Evolutionary conservation across 2,888 invertebrate genomes (phyloP), one percentile per base, ranked within the genome.

Genomic region (Drosophila atripex): DNA sequence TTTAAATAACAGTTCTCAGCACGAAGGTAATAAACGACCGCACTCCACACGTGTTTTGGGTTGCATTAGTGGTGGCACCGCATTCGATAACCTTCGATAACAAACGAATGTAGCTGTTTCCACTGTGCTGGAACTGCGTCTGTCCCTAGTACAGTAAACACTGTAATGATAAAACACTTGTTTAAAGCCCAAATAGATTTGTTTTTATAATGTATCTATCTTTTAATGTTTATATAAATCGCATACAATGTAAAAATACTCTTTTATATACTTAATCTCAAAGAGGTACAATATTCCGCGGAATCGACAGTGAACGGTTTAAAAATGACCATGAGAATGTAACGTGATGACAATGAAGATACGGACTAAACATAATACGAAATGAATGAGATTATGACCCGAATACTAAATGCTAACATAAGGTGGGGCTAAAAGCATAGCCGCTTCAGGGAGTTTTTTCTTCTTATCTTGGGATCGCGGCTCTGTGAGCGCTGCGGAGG

Each of bases 371-470:
- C 66, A 52, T 46, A 49, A 49, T 56, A 57, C 50, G n/a, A 45
- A 25, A 14, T 25, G 38, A 7, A 64, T 65, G 65, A 47, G 53
- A 49, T 64, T 52, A 64, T 9, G 45, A 65, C 14, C 38, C 53
- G 14, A 55, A 69, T 66, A 45, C 53, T 50, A 41, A 53, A 39
- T 21, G 38, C 39, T 28, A 71, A 18, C 12, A 18, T 39, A 53
- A n/a, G 14, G 54, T 56, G 60, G 35, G 21, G 14, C 55, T 72
- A 84, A 75, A 84, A 84, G 54, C 71, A 68, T 5, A 84, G 55
- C 16, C 84, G 88, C 49, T 88, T 84, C 9, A 84, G 56, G 7
- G 84, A 84, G 32, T 83, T 86, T 35, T 84, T 88, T 6, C 86
- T 74, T 5, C 53, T 79, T 16, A 77, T 71, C 46, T 88, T 84